Base-by-base conservation (phyloP, 92 coral and sea anemone genomes). In the Palythoa grandis region DNA sequence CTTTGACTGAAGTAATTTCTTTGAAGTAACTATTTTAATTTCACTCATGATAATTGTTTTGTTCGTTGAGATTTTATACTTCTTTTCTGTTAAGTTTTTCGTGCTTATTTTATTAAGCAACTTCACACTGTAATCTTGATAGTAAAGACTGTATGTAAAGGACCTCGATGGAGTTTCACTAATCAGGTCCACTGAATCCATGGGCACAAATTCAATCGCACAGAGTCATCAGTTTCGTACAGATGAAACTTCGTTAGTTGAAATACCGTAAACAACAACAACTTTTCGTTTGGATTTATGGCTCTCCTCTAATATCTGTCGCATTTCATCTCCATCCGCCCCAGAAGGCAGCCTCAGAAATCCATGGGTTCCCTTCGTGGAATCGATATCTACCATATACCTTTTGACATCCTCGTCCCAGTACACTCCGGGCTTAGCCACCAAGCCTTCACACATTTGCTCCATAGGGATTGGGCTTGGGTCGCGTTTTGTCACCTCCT, bases 351-450 rank as follows among this genome's bases (percentile, higher is more conserved):
- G 86, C 53, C 93, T 57, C 29, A 91, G 76, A 56, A 83, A 91
- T 17, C 93, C 93, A 37, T 91, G 93, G 35, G 90, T 86, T 13
- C 93, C 93, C 56, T 72, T 79, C 7, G 83, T 86, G 48, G 88
- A 70, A 47, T 91, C 87, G 5, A 91, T 91, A 24, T 91, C 93
- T 10, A 91, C 93, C 91, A 91, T 74, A 76, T 85, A 83, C 13
- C 93, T 74, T 47, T 72, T 73, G 52, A 76, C 73, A 29, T 91
- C 93, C 50, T 88, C 88, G 79, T 91, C 93, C 93, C 91, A 91
- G 86, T 91, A 91, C 16, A 91, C 86, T 11, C 93, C 93, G 10
- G 93, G 93, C 58, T 88, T 66, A 13, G 88, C 87, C 3, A 91
- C 91, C 23, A 52, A 57, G 48, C 93, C 93, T 74, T 82, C 89